Conservation (phyloP, 2,113 vertebrate species). For the Mesembrinibis cayennensis region DNA sequence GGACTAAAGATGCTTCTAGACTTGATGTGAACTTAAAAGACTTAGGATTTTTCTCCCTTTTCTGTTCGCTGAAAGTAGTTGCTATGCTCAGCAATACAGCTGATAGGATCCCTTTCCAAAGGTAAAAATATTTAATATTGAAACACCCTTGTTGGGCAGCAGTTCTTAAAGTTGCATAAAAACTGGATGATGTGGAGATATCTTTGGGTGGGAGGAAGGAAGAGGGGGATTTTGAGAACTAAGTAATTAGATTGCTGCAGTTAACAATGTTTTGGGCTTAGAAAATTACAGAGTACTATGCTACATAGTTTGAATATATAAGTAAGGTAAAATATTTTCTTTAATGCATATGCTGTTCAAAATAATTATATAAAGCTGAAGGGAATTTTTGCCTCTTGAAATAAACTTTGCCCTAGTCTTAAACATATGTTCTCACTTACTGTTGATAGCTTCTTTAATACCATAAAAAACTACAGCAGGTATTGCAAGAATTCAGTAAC, state of each 20-base stretch:
- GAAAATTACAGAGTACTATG: neutral
- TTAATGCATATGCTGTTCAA: neutral
- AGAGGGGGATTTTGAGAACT: constrained; percentile 11
- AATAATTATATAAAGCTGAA: constrained; percentile 30
- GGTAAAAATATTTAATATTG: neutral
- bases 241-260: neutral
- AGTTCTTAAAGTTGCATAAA: neutral
- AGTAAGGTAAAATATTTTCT: constrained; percentile 19
- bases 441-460: constrained; percentile 49
- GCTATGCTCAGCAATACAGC: neutral
- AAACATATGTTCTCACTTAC: constrained; percentile 56
- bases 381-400: constrained; percentile 38
- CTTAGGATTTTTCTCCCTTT: neutral
- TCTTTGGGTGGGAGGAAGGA: neutral
- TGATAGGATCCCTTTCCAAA: neutral
- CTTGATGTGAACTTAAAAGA: neutral
- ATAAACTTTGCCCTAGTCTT: constrained; percentile 40
- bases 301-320: constrained; percentile 5
- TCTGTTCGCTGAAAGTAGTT: neutral
- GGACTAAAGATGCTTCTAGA: constrained; percentile 35
- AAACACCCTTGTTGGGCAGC: neutral
- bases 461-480: constrained; percentile 13
- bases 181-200: neutral
- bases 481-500: constrained; percentile 58
- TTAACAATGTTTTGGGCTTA: neutral